Conservation (phyloP, 2,888 invertebrate genomes). For the Mantis religiosa region DNA sequence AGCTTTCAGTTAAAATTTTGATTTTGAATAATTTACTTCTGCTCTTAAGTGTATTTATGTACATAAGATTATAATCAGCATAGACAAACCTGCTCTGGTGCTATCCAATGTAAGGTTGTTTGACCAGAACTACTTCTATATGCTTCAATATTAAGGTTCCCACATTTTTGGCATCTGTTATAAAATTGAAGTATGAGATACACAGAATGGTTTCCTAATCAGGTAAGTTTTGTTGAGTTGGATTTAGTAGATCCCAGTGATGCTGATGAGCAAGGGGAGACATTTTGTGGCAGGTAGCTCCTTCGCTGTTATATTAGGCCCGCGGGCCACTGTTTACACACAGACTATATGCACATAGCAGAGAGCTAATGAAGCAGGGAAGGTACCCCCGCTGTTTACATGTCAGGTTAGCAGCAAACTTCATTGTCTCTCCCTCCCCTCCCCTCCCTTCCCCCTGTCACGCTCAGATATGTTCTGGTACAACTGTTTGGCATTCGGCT, state of each 20-base stretch:
- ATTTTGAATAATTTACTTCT: no score
- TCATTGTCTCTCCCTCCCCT: not conserved
- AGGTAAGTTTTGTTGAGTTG: not conserved
- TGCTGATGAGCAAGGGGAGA: not conserved
- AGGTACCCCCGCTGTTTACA: not conserved
- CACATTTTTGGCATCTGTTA: no score
- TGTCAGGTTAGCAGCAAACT: slow-evolving; percentile 1
- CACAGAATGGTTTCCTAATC: not conserved
- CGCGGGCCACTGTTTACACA: slow-evolving; percentile 17
- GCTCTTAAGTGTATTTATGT: no score
- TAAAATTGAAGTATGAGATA: no score
- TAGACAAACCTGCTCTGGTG: no score
- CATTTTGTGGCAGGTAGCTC: not conserved
- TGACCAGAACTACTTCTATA: no score
- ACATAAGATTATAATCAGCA: no score
- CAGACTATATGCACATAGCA: slow-evolving; percentile 15
- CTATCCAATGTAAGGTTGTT: no score
- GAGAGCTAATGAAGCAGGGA: slow-evolving; percentile 16
- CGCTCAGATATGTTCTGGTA: not conserved
- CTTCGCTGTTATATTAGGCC: not conserved
- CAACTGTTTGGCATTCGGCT: not conserved
- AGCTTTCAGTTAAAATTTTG: no score
- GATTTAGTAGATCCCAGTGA: not conserved
- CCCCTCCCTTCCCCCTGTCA: not conserved
- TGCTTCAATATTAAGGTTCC: no score